Percentiles rank a stretch among this genome's conserved stretches.
Conservation (phyloP, 2,797 vertebrate species). For the Lacerta agilis region DNA sequence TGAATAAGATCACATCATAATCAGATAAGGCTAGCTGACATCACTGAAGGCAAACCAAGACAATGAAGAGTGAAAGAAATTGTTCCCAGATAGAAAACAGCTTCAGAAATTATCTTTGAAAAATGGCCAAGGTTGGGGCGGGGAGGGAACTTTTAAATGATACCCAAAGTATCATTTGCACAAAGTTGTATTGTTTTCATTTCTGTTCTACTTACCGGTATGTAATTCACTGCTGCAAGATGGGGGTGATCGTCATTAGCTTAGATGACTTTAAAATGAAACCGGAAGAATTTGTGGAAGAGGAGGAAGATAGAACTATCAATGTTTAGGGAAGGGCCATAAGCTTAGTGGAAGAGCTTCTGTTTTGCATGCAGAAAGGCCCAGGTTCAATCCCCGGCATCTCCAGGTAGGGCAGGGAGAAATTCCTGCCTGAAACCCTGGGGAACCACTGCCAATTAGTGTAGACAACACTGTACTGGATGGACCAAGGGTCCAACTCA, state of each 20-base stretch:
- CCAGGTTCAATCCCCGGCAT: no score
- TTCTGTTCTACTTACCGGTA: no score
- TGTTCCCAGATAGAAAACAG: neutral
- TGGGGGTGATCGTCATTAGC: neutral
- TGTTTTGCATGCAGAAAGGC: no score
- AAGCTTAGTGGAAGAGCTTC: no score
- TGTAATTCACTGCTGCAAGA: neutral
- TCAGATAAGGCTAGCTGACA: conserved; percentile 17
- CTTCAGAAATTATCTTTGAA: neutral
- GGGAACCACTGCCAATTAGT: no score
- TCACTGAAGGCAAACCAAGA: conserved; percentile 30
- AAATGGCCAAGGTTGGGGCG: neutral
- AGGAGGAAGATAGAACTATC: no score
- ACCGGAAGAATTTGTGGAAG: neutral
- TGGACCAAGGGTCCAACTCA: no score
- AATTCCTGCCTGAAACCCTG: no score
- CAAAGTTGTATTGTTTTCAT: neutral
- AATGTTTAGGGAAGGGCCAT: no score
- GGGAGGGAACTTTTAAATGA: neutral
- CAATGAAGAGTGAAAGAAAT: neutral
- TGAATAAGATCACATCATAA: no score
- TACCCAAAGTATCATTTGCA: neutral
- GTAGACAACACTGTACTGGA: no score
- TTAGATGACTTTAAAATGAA: neutral
- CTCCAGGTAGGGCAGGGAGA: no score